Evolutionary conservation across 2,888 invertebrate genomes (phyloP), one percentile per base, ranked within the genome.

Genomic region (Nysson spinosus): DNA sequence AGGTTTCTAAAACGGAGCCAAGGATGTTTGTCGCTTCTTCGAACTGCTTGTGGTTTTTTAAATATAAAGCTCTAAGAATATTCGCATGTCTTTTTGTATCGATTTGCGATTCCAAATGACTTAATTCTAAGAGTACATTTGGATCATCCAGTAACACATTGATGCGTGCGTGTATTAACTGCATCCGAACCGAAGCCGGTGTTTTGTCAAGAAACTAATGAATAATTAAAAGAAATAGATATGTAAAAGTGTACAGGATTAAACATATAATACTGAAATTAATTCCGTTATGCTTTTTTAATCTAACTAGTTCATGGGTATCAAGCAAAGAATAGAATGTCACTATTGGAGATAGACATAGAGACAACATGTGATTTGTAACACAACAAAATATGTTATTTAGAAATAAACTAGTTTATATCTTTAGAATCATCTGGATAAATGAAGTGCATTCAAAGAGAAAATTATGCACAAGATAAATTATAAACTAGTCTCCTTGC

Each of bases 1-100:
- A 85, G 66, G 86, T 83, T 58, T 90, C 88, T 46, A 83, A 81
- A 50, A 88, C 81, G 34, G 85, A 82, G 68, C 89, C 85, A 42
- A 94, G 81, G 22, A 91, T 78, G 55, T 88, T 81, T 37, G 92
- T 80, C 3, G 92, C 91, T 80, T 93, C 90, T 16, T 87, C 83
- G 57, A 89, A 88, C 60, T 89, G 89, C 30, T 86, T 85, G 79
- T 90, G 85, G 75, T 89, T 89, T 32, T 90, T 86, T 39, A 90
- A 84, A 46, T 88, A 72, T 40, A 90, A 83, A 9, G 91, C 90
- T 80, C 88, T 85, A 5, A 92, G 84, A 64, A 91, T 87, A 42
- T 72, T 77, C 19, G 77, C 82, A 43, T 84, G 77, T 0, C 17
- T 11, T 46, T 62, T 72, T 4, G 19, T 52, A n/a, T 66, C 50